Percentiles rank a stretch among this genome's conserved stretches.
Conservation (phyloP, 2,888 invertebrate species). For the Seira ritae region DNA sequence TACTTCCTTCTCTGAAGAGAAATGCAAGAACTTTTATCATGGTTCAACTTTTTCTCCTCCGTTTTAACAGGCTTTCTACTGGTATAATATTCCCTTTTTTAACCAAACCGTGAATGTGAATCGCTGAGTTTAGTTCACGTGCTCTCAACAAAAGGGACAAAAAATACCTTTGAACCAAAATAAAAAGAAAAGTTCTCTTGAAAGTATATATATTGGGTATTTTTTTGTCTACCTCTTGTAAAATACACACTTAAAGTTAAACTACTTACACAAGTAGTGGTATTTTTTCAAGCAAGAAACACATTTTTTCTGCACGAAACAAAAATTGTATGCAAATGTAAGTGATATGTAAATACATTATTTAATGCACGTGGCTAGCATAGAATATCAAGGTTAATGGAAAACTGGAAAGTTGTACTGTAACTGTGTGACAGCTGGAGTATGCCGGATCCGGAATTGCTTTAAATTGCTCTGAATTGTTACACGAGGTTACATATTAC, state of each 20-base stretch:
- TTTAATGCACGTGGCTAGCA: neutral
- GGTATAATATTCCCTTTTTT: neutral
- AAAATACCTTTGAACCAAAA: neutral
- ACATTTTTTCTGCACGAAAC: too few relatives aligned
- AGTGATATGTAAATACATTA: neutral
- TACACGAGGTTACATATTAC: too few relatives aligned
- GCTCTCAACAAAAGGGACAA: neutral
- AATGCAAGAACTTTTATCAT: constrained; percentile 51
- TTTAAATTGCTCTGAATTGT: too few relatives aligned
- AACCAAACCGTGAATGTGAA: neutral
- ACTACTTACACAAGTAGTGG: neutral
- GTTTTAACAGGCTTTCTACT: neutral
- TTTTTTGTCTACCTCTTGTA: neutral
- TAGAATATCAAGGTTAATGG: constrained; percentile 1
- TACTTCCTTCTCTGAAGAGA: constrained; percentile 44
- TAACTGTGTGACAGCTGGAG: neutral
- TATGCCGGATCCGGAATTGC: too few relatives aligned
- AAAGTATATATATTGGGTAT: neutral
- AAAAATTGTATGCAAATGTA: too few relatives aligned
- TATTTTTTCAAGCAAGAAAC: neutral
- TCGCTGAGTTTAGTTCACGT: neutral
- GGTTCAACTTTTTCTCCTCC: constrained; percentile 37
- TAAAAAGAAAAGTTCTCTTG: neutral
- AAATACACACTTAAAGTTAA: neutral
- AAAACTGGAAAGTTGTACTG: too few relatives aligned